Base-by-base conservation (phyloP, 2,888 invertebrate genomes). In the Gari tellinella region DNA sequence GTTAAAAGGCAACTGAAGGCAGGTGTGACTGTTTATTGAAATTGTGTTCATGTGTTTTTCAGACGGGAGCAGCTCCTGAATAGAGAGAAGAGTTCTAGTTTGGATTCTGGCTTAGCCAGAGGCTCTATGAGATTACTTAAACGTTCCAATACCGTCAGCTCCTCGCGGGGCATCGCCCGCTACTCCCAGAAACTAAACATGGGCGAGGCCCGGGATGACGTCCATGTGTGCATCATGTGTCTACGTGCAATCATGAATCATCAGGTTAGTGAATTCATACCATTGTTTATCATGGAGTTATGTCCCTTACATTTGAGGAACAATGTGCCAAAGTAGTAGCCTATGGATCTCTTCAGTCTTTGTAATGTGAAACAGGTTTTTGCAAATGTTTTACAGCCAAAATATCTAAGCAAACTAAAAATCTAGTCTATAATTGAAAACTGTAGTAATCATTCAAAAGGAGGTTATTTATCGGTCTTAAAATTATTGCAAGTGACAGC, bases 191-290 rank as follows among this genome's bases (percentile, higher is more conserved):
- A 90, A 72, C 78, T 90, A 37, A 90, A 91, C 78, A 89, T 92
- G 85, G 91, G 91, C 3, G 91, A 92, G 63, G 89, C 98, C 68
- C 97, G 97, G 78, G 99, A 99, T 92, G 99, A 99, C 92, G 98
- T 99, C 89, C 99, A 99, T 93, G 98, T 99, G 74, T 99, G 99
- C 94, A 98, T 99, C 89, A 97, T 98, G 96, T 99, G 99, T 92
- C 95, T 99, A 94, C 94, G 99, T 68, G 99, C 99, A 86, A 99
- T 99, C 90, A 99, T 99, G 99, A 99, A 99, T 93, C 99, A 99
- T 92, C 99, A 99, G 94, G 93, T 94, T 79, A 40, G 68, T 21
- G 43, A 5, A 17, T 14, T 21, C 46, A n/a, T 46, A 7, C 14
- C 10, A 14, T n/a, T n/a, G 46, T 14, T n/a, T 46, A 19, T n/a